A percentile compares a stretch with the other conserved stretches of the same genome.
These are phyloP conservation scores for Mycetomoellerius zeteki DNA, from an alignment of 1,140 invertebrate genomes.

Conservation along the genomic window DNA sequence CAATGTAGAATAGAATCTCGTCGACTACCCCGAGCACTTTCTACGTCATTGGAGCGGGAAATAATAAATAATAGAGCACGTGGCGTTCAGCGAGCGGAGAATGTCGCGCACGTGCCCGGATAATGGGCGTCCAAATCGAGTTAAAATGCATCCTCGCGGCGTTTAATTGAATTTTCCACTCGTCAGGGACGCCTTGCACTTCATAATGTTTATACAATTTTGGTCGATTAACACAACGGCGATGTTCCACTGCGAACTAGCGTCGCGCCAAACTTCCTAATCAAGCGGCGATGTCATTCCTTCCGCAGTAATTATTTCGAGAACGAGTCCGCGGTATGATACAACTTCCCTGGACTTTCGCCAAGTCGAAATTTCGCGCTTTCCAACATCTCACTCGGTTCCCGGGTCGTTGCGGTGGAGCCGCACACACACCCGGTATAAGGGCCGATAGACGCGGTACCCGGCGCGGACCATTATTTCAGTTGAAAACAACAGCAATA, in stretches of 20 bases:
- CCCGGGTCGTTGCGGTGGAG: constrained; percentile 2
- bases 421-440: constrained; percentile 49
- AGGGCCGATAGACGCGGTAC: constrained; percentile 42
- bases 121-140: constrained; percentile 53
- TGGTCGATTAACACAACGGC: constrained; percentile 38
- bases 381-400: constrained; percentile 40
- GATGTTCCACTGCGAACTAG: neutral
- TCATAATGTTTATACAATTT: constrained; percentile 36
- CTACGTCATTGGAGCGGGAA: constrained; percentile 2
- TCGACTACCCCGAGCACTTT: constrained; percentile 23
- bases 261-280: constrained; percentile 42
- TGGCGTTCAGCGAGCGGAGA: constrained; percentile 65
- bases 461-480: constrained; percentile 76
- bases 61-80: constrained; percentile 68
- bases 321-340: constrained; percentile 44
- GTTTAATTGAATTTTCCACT: constrained; percentile 34
- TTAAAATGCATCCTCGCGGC: constrained; percentile 55
- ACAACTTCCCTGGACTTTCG: constrained; percentile 50
- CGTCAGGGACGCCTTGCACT: neutral
- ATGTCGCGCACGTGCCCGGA: constrained; percentile 71
- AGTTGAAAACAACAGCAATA: constrained; percentile 85
- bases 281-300: constrained; percentile 34
- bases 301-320: constrained; percentile 61
- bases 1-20: neutral
- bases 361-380: constrained; percentile 55